These are phyloP conservation scores for Microtus richardsoni DNA, from an alignment of 2,113 vertebrate species.

Conservation along the genomic window DNA sequence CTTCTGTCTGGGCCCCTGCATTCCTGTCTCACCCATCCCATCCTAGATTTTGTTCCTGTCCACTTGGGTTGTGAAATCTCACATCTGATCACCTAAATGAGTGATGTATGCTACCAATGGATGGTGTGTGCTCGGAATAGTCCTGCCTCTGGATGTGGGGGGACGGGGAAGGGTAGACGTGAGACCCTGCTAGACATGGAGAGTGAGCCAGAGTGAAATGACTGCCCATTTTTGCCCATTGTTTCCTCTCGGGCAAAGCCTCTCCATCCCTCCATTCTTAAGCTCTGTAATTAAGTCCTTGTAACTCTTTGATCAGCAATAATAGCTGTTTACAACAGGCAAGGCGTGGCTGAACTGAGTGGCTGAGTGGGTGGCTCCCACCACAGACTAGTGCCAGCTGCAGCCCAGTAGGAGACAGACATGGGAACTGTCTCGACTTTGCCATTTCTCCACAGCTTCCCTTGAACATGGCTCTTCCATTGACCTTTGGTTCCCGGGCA, in stretches of 20 bases:
- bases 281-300: conserved; percentile 42
- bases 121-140: neutral
- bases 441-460: neutral
- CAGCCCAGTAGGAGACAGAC: neutral
- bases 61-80: neutral
- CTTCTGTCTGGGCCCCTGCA: neutral
- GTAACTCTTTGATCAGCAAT: conserved; percentile 6
- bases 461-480: accelerated
- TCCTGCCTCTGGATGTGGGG: neutral
- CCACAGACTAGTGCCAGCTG: neutral
- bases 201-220: neutral
- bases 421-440: neutral
- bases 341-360: neutral
- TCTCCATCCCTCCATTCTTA: neutral
- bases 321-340: neutral
- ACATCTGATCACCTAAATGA: neutral
- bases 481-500: no score
- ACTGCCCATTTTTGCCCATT: neutral
- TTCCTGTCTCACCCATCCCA: neutral
- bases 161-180: neutral
- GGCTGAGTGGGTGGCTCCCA: neutral
- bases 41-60: neutral
- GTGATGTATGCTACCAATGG: accelerated
- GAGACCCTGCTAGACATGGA: no score
- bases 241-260: neutral